These are phyloP conservation scores for Arenicola marina DNA, from an alignment of 2,888 invertebrate genomes.

Conservation along the genomic window DNA sequence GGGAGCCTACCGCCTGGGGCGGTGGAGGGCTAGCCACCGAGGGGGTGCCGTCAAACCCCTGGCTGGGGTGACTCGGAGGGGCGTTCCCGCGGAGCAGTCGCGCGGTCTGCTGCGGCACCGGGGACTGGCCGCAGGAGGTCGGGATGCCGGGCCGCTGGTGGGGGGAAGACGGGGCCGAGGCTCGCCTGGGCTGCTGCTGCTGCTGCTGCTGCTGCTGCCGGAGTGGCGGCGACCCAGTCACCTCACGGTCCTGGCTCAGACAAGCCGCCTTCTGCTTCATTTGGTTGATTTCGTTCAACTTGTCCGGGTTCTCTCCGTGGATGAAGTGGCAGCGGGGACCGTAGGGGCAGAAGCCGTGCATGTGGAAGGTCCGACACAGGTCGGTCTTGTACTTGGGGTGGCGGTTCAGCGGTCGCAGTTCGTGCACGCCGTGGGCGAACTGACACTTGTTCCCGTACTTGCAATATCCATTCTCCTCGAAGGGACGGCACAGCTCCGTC, in stretches of 20 bases:
- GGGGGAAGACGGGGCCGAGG: not conserved
- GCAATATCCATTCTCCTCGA: constrained; percentile 84
- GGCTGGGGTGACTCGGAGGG: no score
- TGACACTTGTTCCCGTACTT: constrained; percentile 99
- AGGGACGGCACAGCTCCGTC: constrained; percentile 96
- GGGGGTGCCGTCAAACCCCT: no score
- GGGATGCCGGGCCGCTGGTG: no score
- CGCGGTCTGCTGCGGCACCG: no score
- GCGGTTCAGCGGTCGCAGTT: constrained; percentile 88
- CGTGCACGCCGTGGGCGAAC: constrained; percentile 94
- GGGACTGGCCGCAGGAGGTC: no score
- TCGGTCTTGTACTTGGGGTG: constrained; percentile 99
- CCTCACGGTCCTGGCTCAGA: no score
- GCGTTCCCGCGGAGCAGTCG: no score
- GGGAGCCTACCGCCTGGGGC: no score
- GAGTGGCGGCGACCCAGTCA: not conserved
- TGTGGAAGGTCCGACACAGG: constrained; percentile 92
- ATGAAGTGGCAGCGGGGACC: constrained; percentile 98
- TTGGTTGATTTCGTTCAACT: constrained; percentile 25
- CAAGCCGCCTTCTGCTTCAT: constrained; percentile 9
- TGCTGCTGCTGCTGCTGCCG: constrained; percentile 9
- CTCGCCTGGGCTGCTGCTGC: not conserved
- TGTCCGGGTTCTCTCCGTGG: constrained; percentile 71
- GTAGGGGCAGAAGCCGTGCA: constrained; percentile 96
- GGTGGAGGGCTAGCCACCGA: no score